These are phyloP conservation scores for Lagopus leucura DNA, from an alignment of 2,113 vertebrate genomes.

Conservation along the genomic window DNA sequence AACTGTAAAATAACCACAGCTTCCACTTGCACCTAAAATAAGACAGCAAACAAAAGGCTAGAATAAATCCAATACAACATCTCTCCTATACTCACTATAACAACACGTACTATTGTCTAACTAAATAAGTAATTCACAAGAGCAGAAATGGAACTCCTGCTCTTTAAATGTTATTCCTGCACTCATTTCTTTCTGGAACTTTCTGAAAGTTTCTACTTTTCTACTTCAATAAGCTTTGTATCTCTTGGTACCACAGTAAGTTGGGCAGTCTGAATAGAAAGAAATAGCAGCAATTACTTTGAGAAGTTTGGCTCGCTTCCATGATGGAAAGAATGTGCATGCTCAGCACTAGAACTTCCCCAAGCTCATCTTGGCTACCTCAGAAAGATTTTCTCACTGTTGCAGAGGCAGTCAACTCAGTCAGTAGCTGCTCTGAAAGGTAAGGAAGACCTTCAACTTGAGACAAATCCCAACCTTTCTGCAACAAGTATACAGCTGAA, in stretches of 20 bases:
- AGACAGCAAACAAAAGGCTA: slow-evolving; percentile 19
- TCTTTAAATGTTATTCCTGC: neutral
- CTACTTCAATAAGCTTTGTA: neutral
- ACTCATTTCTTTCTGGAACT: neutral
- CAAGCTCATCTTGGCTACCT: slow-evolving; percentile 16
- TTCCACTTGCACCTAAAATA: slow-evolving; percentile 62
- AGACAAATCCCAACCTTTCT: neutral
- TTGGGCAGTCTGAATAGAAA: slow-evolving; percentile 16
- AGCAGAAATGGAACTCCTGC: neutral
- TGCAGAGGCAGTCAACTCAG: neutral
- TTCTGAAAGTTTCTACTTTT: slow-evolving; percentile 21
- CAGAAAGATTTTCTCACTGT: neutral
- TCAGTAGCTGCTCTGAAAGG: neutral
- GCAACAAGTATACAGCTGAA: neutral
- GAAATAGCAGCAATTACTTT: slow-evolving; percentile 48
- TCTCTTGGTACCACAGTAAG: slow-evolving; percentile 3
- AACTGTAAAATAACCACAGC: slow-evolving; percentile 64
- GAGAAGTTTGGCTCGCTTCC: slow-evolving; percentile 32
- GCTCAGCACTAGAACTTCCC: slow-evolving; percentile 14
- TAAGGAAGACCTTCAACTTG: neutral
- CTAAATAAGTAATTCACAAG: neutral
- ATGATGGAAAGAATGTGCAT: slow-evolving; percentile 23
- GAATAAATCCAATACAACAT: slow-evolving; percentile 19
- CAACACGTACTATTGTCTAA: neutral
- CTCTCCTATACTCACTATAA: neutral